Conservation (phyloP, 2,797 vertebrate species). For the Lithobates pipiens region DNA sequence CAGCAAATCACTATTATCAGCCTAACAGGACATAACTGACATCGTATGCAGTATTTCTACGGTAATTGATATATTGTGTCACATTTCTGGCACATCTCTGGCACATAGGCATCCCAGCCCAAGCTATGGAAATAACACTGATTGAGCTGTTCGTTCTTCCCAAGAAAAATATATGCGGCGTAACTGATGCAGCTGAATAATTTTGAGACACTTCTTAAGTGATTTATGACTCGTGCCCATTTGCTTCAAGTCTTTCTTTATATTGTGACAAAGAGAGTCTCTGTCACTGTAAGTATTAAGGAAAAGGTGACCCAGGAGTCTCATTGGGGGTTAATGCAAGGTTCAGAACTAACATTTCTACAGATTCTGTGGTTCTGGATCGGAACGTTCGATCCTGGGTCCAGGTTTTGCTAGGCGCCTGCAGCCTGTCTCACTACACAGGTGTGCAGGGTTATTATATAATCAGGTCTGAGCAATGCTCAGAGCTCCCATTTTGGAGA, state of each 20-base stretch:
- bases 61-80: constrained; percentile 23
- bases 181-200: constrained; percentile 35
- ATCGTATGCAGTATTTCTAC: neutral
- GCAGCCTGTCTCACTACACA: no score
- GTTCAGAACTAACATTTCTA: no score
- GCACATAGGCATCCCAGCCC: neutral
- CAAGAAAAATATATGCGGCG: neutral
- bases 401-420: no score
- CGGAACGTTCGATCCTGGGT: no score
- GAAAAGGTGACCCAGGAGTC: no score
- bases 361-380: no score
- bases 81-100: neutral
- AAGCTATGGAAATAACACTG: neutral
- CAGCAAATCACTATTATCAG: neutral
- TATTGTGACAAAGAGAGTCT: no score
- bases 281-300: no score
- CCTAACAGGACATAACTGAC: neutral
- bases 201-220: neutral
- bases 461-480: no score
- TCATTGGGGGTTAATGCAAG: no score
- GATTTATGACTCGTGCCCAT: constrained; percentile 7
- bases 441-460: no score
- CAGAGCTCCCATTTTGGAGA: no score
- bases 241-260: neutral
- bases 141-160: constrained; percentile 10